Base-by-base conservation (phyloP, 1,140 invertebrate species). In the Calephelis virginiensis region DNA sequence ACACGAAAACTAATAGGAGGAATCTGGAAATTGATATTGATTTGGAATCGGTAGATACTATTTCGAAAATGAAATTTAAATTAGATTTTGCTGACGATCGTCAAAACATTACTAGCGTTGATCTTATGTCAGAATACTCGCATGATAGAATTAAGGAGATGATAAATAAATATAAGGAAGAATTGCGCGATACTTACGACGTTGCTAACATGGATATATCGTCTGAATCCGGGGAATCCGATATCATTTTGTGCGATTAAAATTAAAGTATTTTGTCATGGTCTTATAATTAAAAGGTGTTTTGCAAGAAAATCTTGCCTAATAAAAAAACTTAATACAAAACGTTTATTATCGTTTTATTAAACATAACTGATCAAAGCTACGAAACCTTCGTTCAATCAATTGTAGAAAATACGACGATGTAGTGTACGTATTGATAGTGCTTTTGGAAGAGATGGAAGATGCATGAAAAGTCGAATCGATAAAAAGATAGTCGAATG, bases 151-250 rank as follows among this genome's bases (percentile, higher is more conserved):
- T 90, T n/a, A 38, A 72, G 10, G 79, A 82, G 1, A 48, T 78
- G 8, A 77, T 90, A 0, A 69, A 79, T 6, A 76, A 80, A 53
- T 80, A 73, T 49, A 88, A 78, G 71, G 66, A 69, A 0, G 83
- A 89, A 71, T 63, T 71, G 40, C 77, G 48, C 5, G 89, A 91
- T 61, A 81, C 69, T 14, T 86, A 86, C 43, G 81, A 78, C 64
- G 81, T 89, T 0, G 74, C 80, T 8, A 89, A 86, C 67, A 91
- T 91, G 88, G 86, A 91, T 12, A 69, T 84, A 43, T 67, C 67
- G 12, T 75, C 80, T 11, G 71, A 67, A 8, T 71, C 73, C 2
- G 66, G 50, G 1, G 14, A 64, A 14, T 38, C 28, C 10, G 63
- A 64, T 13, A 49, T 64, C 6, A 56, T 64, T 64, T 53, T 64